These are phyloP conservation scores for Rhagonycha lutea DNA, from an alignment of 2,888 invertebrate species.

Conservation along the genomic window DNA sequence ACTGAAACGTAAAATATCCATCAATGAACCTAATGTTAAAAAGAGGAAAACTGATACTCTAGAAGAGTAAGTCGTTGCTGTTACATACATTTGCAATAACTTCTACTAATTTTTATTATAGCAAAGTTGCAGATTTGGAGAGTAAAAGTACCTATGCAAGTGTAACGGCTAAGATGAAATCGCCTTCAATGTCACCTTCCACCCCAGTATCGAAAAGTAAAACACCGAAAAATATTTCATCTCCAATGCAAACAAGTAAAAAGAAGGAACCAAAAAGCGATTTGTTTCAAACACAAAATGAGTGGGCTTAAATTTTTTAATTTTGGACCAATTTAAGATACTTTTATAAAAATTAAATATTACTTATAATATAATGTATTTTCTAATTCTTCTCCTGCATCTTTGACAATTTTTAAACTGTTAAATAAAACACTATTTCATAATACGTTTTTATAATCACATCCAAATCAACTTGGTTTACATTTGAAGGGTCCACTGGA, in stretches of 20 bases:
- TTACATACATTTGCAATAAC: background rate
- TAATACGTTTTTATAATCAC: too few species aligned
- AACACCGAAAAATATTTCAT: background rate
- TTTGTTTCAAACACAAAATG: background rate
- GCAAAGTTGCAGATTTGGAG: background rate
- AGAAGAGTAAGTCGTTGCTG: background rate
- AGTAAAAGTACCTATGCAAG: background rate
- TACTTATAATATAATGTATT: background rate
- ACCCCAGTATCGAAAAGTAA: background rate
- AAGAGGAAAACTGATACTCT: background rate
- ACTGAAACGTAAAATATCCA: background rate
- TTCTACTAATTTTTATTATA: background rate
- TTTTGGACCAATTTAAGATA: background rate
- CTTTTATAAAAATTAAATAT: background rate
- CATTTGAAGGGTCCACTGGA: too few species aligned
- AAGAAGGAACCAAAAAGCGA: background rate
- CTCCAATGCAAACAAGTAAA: background rate
- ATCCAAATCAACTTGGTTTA: too few species aligned
- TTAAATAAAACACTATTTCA: background rate
- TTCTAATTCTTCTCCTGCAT: background rate
- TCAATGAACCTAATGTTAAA: background rate
- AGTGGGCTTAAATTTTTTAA: background rate
- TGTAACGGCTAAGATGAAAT: background rate
- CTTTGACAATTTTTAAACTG: background rate
- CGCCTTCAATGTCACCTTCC: background rate